These are phyloP conservation scores for Hycleus phaleratus DNA, from an alignment of 1,140 invertebrate species.

Conservation along the genomic window DNA sequence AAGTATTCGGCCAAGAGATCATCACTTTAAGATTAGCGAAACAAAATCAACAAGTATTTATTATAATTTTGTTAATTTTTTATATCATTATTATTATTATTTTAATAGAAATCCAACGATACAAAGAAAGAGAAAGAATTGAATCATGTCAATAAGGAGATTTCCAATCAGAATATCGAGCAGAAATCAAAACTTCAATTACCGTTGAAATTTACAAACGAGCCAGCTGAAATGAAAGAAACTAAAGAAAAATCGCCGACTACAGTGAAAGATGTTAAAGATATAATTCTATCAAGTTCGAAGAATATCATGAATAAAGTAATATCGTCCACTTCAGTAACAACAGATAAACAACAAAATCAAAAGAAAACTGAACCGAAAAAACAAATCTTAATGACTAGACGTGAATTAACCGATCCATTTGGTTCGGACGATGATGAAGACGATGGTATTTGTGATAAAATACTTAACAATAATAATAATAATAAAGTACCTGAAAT, in stretches of 20 bases:
- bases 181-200: constrained; percentile 30
- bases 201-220: constrained; percentile 31
- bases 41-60: constrained; percentile 34
- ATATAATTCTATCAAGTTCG: constrained; percentile 63
- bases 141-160: constrained; percentile 19
- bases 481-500: constrained; percentile 17
- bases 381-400: constrained; percentile 67
- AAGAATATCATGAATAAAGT: constrained; percentile 74
- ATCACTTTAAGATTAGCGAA: constrained; percentile 52
- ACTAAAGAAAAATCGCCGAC: constrained; percentile 36
- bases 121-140: constrained; percentile 21
- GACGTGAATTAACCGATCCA: constrained; percentile 79
- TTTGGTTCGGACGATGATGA: constrained; percentile 83
- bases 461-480: constrained; percentile 4
- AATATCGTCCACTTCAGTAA: constrained; percentile 44
- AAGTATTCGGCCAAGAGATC: constrained; percentile 56
- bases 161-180: constrained; percentile 4
- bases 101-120: neutral
- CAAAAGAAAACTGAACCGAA: constrained; percentile 35
- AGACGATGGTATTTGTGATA: neutral
- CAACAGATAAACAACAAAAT: constrained; percentile 45
- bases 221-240: constrained; percentile 23
- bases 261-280: constrained; percentile 62
- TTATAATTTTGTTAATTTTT: too few species aligned
- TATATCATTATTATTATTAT: too few species aligned